A percentile compares a stretch with the other conserved stretches of the same genome.
Evolutionary conservation across 1,140 invertebrate genomes (phyloP).

Genomic region (Pseudobourletiella spinata): DNA sequence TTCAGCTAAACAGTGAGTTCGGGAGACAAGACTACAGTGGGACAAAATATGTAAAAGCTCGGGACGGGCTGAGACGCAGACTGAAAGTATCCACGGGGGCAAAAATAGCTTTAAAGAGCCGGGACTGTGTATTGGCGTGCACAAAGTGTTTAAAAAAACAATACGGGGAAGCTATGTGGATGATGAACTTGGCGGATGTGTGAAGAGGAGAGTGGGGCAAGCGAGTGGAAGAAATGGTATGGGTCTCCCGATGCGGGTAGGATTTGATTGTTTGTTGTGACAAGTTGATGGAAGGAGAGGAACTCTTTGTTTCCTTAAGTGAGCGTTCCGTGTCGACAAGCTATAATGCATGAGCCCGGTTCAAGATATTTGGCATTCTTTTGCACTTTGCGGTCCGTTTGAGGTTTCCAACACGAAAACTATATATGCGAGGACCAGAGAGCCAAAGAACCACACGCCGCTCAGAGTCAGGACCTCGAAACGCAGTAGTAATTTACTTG

Average conservation of each 20-base stretch:
- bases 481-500: too few species aligned
- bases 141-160: neutral
- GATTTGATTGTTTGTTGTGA: conserved; percentile 12
- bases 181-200: neutral
- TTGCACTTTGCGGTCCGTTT: conserved; percentile 6
- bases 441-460: too few species aligned
- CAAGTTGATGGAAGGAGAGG: conserved; percentile 5
- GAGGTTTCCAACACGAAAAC: neutral
- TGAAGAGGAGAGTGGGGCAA: neutral
- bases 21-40: too few species aligned
- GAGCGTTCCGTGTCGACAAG: neutral
- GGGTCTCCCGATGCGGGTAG: neutral
- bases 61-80: too few species aligned
- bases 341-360: neutral
- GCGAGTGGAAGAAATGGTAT: neutral
- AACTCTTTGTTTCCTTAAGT: conserved; percentile 14
- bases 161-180: neutral
- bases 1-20: too few species aligned
- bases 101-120: too few species aligned
- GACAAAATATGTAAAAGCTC: too few species aligned
- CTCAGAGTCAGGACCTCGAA: too few species aligned
- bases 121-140: neutral
- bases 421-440: too few species aligned
- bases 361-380: conserved; percentile 14
- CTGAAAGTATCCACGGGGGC: too few species aligned